Percentiles rank a stretch among this genome's conserved stretches.
Conservation (phyloP, 2,113 vertebrate species). For the Blennius ocellaris region DNA sequence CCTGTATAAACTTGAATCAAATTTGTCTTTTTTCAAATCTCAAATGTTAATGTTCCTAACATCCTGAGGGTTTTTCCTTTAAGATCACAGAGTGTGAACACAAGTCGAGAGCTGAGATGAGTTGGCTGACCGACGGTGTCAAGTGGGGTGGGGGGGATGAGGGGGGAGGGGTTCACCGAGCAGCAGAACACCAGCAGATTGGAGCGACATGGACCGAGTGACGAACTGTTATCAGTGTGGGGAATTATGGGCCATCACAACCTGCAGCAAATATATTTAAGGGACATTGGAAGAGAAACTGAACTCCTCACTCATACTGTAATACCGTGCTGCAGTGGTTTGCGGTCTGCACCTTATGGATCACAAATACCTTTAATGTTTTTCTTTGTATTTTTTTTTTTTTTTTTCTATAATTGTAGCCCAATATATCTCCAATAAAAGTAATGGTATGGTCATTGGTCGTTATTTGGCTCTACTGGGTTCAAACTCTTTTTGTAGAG, state of each 20-base stretch:
- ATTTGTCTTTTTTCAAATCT: too few species aligned
- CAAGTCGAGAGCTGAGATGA: background rate
- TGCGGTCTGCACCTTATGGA: conserved; percentile 93
- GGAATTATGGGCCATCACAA: conserved; percentile 85
- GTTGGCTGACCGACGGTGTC: too few species aligned
- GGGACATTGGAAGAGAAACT: conserved; percentile 79
- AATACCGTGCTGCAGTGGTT: conserved; percentile 88
- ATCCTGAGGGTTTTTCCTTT: conserved; percentile 46
- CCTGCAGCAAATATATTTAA: conserved; percentile 86
- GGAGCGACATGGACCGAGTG: conserved; percentile 75
- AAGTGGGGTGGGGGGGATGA: too few species aligned
- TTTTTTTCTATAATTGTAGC: conserved; percentile 89
- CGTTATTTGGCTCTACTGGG: too few species aligned
- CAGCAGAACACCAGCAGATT: conserved; percentile 83
- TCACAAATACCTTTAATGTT: conserved; percentile 89
- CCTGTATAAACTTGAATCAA: too few species aligned
- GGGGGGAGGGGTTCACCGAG: conserved; percentile 45
- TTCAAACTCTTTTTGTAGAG: too few species aligned
- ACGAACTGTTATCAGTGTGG: conserved; percentile 77
- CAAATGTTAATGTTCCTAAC: too few species aligned
- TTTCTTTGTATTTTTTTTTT: conserved; percentile 67
- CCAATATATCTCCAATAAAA: conserved; percentile 96
- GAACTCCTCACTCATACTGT: conserved; percentile 88
- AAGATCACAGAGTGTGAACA: conserved; percentile 5
- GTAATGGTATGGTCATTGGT: conserved; percentile 88